Base-by-base conservation (phyloP, 92 coral and sea anemone genomes). In the Galaxea fascicularis region DNA sequence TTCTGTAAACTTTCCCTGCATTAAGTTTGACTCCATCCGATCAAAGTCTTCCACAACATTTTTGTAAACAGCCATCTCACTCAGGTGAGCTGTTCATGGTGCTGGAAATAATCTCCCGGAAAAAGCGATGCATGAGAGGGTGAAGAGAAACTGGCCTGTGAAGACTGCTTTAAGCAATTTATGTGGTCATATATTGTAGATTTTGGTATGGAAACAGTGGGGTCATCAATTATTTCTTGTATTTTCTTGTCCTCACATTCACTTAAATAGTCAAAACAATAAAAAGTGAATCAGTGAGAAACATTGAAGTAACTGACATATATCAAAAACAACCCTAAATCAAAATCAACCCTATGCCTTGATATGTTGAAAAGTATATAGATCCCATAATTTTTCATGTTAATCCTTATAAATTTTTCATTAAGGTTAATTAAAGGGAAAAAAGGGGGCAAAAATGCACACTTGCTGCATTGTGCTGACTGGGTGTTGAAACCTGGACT, bases 151-250 rank as follows among this genome's bases (percentile, higher is more conserved):
- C 20, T 27, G 21, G 18, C 20, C 64, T 58, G 64, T 24, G 64
- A 58, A 58, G 52, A 78, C 47, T 53, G 83, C 60, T 78, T 63
- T 11, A 4, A 64, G 26, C 69, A 12, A 46, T 4, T 49, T 49
- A 0, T 49, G 54, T 49, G 54, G 54, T 49, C 54, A 49, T 49
- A 77, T 52, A 39, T 76, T 30, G 89, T 85, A 0, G 83, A 15
- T 59, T 59, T 85, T 16, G 89, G 89, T 18, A 85, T 22, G 24
- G 67, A 60, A 3, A 85, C 16, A 41, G 53, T 69, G 31, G 81
- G 62, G 31, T 85, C 79, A 28, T 67, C 72, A 16, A 77, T 29
- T 86, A 86, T n/a, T 16, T 47, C 71, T 86, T 86, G 24, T 86
- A 86, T 63, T 26, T 78, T 45, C 84, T 85, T 54, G 54, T 49